Evolutionary conservation across 1,140 invertebrate genomes (phyloP), one percentile per base, ranked within the genome.

Genomic region (Plutomurus gul): DNA sequence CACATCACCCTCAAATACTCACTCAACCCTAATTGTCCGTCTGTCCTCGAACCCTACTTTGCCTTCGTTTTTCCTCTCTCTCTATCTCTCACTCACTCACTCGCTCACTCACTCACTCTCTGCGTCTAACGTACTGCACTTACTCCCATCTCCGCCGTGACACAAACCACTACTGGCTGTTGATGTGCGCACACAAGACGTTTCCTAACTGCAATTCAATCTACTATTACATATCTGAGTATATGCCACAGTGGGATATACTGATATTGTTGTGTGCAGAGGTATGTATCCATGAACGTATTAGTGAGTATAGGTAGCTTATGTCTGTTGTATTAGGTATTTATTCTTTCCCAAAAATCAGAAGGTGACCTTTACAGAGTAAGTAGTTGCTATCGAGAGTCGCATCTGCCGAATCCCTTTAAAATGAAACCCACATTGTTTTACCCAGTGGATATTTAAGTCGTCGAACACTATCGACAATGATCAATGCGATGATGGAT

Each of bases 1-100:
- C 75, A 86, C 87, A 79, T 30, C 86, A 87, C 70, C 46, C 77
- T 60, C 49, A 87, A 87, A 87, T 87, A 87, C 85, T 83, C 80
- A 81, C 82, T 77, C 76, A 82, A 77, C 84, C 82, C 80, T 80
- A 81, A 65, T 76, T 82, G 72, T 77, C 80, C 73, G 46, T 81
- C 79, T 46, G 56, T 65, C 56, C 56, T 65, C 56, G 56, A 65
- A 65, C 56, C 56, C 56, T 65, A 65, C 56, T 65, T 36, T 36
- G 39, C 56, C 27, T 36, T 13, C 80, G 73, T 73, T 83, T 49
- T 46, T 72, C 70, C 30, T 47, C 76, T 37, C 39, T 60, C n/a
- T 49, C 78, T 46, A 60, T 76, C 78, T 60, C 60, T 65, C 72
- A n/a, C 78, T 5, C 22, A 27, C 49, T 22, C 16, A 56, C 25